phyloP scores from a whole-genome alignment of 2,797 vertebrate species.

The Eleutherodactylus coqui region DNA sequence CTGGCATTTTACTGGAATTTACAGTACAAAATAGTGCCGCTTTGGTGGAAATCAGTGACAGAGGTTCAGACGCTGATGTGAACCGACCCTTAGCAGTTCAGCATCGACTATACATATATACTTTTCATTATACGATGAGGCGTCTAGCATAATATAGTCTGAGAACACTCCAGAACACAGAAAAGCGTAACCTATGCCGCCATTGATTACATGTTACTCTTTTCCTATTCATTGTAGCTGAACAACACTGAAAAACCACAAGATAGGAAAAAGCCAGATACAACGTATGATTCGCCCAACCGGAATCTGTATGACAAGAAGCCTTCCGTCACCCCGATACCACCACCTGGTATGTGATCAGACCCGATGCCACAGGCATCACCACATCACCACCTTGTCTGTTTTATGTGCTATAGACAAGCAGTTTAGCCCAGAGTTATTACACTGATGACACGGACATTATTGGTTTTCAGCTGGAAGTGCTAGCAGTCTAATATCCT shows the following conservation, averaged over 20 bases:
- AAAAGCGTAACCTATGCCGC: background rate
- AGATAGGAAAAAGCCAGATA: slow-evolving; percentile 20
- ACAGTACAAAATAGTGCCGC: too few species aligned
- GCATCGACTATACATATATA: too few species aligned
- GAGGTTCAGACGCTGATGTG: too few species aligned
- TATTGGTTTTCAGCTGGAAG: background rate
- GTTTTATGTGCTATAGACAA: too few species aligned
- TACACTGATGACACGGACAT: background rate
- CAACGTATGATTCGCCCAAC: background rate
- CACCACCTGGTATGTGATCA: slow-evolving; percentile 43
- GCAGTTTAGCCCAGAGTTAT: background rate
- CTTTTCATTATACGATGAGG: too few species aligned
- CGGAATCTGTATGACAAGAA: slow-evolving; percentile 23
- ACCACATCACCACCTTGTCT: too few species aligned
- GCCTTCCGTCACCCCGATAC: slow-evolving; percentile 20
- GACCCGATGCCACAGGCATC: too few species aligned
- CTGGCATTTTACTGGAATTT: too few species aligned
- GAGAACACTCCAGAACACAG: background rate
- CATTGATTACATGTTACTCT: background rate
- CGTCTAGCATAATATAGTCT: background rate
- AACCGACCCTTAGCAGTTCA: too few species aligned
- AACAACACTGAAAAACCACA: slow-evolving; percentile 34
- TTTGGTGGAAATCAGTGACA: too few species aligned
- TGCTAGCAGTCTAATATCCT: background rate
- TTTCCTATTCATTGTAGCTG: background rate